Conservation (phyloP, 2,888 invertebrate species). For the Slavum lentiscoides region DNA sequence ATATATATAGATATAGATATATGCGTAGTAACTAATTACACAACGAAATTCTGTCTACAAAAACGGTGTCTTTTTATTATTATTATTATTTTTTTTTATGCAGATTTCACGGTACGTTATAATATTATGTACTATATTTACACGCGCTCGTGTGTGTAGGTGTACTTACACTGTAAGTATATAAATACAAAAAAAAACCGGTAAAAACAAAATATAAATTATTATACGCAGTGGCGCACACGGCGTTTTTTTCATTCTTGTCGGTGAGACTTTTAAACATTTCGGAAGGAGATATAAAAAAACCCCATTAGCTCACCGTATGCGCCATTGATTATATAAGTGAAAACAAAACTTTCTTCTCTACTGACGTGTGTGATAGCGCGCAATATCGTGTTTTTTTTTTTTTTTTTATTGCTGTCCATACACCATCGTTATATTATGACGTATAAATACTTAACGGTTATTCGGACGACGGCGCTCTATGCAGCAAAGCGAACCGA, state of each 20-base stretch:
- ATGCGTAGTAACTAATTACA: background rate
- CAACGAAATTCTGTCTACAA: background rate
- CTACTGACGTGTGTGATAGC: background rate
- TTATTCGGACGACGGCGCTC: conserved; percentile 63
- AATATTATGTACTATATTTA: background rate
- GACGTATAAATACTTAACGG: conserved; percentile 34
- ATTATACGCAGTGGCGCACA: too few species aligned
- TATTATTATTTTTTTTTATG: too few species aligned
- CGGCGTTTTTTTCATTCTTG: too few species aligned
- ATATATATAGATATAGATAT: too few species aligned
- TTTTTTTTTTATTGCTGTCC: background rate
- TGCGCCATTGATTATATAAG: background rate
- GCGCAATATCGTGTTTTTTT: background rate
- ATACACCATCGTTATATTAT: background rate
- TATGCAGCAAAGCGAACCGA: conserved; percentile 86
- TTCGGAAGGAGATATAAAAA: too few species aligned
- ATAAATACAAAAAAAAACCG: conserved; percentile 3
- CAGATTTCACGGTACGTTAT: conserved; percentile 19
- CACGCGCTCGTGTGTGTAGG: background rate
- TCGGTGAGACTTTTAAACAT: too few species aligned
- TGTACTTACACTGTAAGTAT: background rate
- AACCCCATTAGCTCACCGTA: too few species aligned
- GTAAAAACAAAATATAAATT: background rate
- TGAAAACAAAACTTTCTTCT: background rate
- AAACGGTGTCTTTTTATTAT: background rate